Conservation (phyloP, 2,113 vertebrate species). For the Falcunculus frontatus region DNA sequence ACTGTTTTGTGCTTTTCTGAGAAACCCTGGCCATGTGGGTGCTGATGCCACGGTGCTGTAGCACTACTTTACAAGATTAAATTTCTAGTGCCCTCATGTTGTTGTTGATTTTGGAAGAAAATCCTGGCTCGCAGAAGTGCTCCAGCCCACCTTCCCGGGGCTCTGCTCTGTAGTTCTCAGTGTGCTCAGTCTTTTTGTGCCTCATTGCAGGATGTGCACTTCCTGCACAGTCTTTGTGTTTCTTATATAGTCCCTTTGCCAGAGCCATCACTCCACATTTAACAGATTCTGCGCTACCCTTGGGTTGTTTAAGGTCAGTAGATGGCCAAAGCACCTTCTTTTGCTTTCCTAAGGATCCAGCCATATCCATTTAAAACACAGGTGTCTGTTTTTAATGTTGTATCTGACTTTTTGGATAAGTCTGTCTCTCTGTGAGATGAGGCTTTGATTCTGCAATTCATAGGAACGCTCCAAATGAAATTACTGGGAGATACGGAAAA, state of each 20-base stretch:
- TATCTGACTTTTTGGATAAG: background rate
- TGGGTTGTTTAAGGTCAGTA: background rate
- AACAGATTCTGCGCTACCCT: background rate
- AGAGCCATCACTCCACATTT: background rate
- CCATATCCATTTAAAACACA: accelerated
- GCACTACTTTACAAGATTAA: background rate
- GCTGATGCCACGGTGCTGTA: background rate
- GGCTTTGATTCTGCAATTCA: background rate
- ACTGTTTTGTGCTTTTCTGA: background rate
- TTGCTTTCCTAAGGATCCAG: background rate
- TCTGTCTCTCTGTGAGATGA: background rate
- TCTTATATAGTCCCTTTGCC: background rate
- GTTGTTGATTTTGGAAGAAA: background rate
- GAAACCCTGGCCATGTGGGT: background rate
- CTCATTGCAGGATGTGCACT: background rate
- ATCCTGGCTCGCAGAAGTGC: background rate
- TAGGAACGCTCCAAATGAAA: background rate
- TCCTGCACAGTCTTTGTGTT: background rate
- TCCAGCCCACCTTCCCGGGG: background rate
- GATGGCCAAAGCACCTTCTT: background rate
- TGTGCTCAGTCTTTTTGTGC: background rate
- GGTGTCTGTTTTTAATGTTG: background rate
- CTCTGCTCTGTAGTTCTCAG: background rate
- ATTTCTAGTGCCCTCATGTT: background rate
- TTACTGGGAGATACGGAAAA: background rate